Percentiles rank a stretch among this genome's conserved stretches.
Conservation (phyloP, 1,140 invertebrate species). For the Ridgeia piscesae region DNA sequence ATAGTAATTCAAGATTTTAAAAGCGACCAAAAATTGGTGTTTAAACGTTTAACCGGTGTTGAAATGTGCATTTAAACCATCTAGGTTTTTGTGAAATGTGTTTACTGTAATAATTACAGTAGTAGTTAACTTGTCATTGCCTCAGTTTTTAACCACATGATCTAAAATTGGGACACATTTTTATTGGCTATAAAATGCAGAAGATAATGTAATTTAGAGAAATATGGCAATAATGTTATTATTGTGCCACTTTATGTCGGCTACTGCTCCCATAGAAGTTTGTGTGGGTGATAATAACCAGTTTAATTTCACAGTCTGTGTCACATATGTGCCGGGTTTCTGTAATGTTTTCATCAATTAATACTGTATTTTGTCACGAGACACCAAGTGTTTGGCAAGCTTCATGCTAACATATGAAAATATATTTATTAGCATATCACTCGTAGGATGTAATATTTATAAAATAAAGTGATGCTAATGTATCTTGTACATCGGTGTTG, state of each 20-base stretch:
- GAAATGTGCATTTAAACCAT: neutral
- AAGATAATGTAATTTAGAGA: neutral
- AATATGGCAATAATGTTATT: neutral
- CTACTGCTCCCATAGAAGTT: neutral
- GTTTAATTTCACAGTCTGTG: neutral
- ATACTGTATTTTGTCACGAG: neutral
- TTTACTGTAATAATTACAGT: neutral
- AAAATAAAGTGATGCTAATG: neutral
- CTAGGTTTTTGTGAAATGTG: neutral
- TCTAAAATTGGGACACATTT: neutral
- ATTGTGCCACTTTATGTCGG: neutral
- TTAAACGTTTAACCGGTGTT: neutral
- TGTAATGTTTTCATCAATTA: neutral
- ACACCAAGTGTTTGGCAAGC: neutral
- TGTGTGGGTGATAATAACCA: neutral
- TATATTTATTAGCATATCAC: neutral
- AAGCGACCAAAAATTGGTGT: neutral
- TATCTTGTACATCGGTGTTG: neutral
- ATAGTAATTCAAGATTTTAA: neutral
- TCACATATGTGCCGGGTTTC: neutral
- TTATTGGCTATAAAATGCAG: neutral
- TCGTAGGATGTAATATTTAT: slow-evolving; percentile 1
- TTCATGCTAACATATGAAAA: neutral
- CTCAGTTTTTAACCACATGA: neutral
- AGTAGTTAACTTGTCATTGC: neutral